Conservation (phyloP, 2,888 invertebrate species). For the Pristionchus japonicus region DNA sequence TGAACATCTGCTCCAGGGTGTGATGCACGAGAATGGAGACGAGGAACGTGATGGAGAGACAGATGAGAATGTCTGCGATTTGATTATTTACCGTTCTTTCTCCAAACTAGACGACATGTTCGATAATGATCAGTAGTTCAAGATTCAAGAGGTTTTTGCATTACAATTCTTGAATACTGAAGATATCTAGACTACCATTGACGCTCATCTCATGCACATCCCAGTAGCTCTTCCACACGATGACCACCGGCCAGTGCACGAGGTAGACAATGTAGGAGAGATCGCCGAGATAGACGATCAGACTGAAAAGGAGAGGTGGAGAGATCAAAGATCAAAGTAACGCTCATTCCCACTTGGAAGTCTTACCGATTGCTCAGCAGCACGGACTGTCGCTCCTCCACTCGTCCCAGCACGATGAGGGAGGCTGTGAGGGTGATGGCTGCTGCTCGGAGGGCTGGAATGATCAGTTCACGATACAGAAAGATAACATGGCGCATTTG, state of each 20-base stretch:
- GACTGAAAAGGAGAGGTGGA: no score
- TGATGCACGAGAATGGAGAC: slow-evolving; percentile 2
- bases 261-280: slow-evolving; percentile 31
- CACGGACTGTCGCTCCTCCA: not conserved
- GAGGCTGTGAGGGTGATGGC: not conserved
- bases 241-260: slow-evolving; percentile 40
- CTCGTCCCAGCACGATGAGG: not conserved
- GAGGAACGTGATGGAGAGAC: not conserved
- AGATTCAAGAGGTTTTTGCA: no score
- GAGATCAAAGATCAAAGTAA: no score
- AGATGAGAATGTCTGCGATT: not conserved
- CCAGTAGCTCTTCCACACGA: slow-evolving; percentile 44
- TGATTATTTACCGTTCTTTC: no score
- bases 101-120: no score
- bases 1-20: slow-evolving; percentile 26
- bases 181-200: not conserved
- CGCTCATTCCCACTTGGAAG: no score
- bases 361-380: slow-evolving; percentile 1
- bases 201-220: not conserved
- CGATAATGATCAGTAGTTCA: no score
- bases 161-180: no score
- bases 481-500: no score
- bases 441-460: not conserved
- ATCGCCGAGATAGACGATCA: slow-evolving; percentile 2
- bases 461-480: not conserved